These are phyloP conservation scores for Bombus sylvicola DNA, from an alignment of 1,140 invertebrate species.

Conservation along the genomic window DNA sequence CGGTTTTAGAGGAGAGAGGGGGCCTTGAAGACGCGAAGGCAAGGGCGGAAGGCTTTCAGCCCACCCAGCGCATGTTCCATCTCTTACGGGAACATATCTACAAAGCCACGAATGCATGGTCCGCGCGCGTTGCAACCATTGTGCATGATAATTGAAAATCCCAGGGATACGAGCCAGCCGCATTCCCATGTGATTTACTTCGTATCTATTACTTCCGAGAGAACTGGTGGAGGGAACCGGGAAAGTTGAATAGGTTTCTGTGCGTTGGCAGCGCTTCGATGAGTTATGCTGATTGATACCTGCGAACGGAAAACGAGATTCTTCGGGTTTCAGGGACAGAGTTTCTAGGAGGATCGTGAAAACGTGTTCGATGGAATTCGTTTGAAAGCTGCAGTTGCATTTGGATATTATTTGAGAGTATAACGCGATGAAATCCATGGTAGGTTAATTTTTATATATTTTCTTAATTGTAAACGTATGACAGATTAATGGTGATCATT, in stretches of 20 bases:
- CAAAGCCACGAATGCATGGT: conserved; percentile 66
- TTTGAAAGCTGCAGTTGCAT: background rate
- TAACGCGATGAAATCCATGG: too few relatives aligned
- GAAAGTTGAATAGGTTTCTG: background rate
- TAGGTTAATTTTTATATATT: too few relatives aligned
- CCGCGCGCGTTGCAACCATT: conserved; percentile 65
- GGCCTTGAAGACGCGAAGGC: too few relatives aligned
- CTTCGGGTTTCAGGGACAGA: background rate
- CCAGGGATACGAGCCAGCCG: conserved; percentile 58
- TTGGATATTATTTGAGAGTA: background rate
- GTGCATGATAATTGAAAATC: conserved; percentile 77
- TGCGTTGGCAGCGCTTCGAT: conserved; percentile 45
- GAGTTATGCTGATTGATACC: conserved; percentile 59
- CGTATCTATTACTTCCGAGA: conserved; percentile 54
- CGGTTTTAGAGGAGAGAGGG: background rate
- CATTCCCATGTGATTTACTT: conserved; percentile 62
- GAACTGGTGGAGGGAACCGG: background rate
- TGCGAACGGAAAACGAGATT: conserved; percentile 12
- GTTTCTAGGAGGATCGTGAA: background rate
- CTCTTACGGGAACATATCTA: conserved; percentile 62
- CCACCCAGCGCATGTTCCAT: conserved; percentile 31
- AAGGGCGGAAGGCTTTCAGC: background rate
- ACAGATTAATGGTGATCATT: background rate
- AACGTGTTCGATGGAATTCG: background rate
- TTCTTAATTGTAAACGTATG: background rate